Percentiles rank a stretch among this genome's conserved stretches.
Conservation (phyloP, 2,888 invertebrate species). For the Ctenicera cuprea region DNA sequence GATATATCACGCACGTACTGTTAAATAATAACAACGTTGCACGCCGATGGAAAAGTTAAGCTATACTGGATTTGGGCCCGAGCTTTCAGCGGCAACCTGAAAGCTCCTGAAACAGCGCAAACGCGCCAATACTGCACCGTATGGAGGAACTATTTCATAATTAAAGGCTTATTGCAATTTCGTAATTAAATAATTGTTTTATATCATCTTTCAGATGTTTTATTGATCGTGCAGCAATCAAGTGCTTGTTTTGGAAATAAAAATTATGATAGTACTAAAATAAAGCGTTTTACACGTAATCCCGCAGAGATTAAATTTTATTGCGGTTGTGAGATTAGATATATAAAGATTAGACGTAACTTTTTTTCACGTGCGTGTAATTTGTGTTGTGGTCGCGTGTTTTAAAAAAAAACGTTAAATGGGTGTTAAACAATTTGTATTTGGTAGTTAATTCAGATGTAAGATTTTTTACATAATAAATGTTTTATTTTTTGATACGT, state of each 20-base stretch:
- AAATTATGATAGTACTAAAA: not conserved
- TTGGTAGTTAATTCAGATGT: too few relatives aligned
- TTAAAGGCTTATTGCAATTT: slow-evolving; percentile 8
- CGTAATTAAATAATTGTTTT: not conserved
- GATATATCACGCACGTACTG: slow-evolving; percentile 16
- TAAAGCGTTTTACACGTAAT: not conserved
- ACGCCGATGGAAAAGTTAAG: slow-evolving; percentile 36
- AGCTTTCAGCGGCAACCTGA: slow-evolving; percentile 42
- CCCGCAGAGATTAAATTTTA: not conserved
- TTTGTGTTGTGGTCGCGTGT: not conserved
- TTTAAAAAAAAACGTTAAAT: too few relatives aligned
- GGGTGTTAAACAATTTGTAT: too few relatives aligned
- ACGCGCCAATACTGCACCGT: slow-evolving; percentile 23
- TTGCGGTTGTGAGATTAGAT: not conserved
- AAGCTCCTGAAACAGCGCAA: slow-evolving; percentile 39
- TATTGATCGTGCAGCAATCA: too few relatives aligned
- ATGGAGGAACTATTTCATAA: not conserved
- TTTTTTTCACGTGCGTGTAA: not conserved
- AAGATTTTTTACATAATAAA: too few relatives aligned
- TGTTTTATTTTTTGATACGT: too few relatives aligned
- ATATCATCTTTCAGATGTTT: not conserved
- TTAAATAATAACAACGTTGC: slow-evolving; percentile 2
- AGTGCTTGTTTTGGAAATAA: not conserved
- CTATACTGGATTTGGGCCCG: slow-evolving; percentile 34
- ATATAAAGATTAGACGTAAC: not conserved